phyloP scores from a whole-genome alignment of 2,113 vertebrate species.

The Brienomyrus brachyistius region DNA sequence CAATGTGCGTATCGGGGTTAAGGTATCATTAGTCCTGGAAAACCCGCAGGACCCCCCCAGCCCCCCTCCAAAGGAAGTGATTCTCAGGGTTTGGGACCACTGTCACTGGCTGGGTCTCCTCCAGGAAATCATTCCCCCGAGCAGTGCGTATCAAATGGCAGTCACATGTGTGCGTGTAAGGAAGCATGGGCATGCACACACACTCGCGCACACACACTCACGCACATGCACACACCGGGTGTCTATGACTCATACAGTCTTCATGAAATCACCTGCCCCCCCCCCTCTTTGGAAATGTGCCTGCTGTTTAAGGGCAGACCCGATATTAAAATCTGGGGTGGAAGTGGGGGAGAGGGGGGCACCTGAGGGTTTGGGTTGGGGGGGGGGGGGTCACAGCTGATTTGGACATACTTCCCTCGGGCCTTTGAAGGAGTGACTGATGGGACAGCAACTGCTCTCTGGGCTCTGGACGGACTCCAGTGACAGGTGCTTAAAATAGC shows the following conservation, averaged over 20 bases:
- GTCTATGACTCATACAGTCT: background rate
- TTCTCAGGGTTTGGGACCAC: background rate
- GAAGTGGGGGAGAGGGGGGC: background rate
- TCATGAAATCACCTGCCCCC: background rate
- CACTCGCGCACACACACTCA: background rate
- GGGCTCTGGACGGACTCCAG: conserved; percentile 47
- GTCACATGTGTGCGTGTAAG: background rate
- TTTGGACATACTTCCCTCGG: background rate
- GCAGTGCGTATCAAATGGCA: background rate
- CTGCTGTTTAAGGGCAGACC: background rate
- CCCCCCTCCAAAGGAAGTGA: conserved; percentile 12
- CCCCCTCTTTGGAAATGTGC: background rate
- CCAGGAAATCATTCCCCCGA: background rate
- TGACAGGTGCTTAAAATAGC: conserved; percentile 63
- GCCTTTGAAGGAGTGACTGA: conserved; percentile 47
- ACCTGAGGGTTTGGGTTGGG: background rate
- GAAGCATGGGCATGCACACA: background rate
- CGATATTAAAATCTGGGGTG: background rate
- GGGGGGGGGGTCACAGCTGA: conserved; percentile 1
- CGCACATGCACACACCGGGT: background rate
- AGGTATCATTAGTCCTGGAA: conserved; percentile 28
- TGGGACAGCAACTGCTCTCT: conserved; percentile 50
- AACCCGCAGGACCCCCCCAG: conserved; percentile 1
- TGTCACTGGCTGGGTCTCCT: background rate
- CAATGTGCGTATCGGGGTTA: conserved; percentile 22